These are phyloP conservation scores for Nannobrachium achirus DNA, from an alignment of 2,113 vertebrate species.

Conservation along the genomic window DNA sequence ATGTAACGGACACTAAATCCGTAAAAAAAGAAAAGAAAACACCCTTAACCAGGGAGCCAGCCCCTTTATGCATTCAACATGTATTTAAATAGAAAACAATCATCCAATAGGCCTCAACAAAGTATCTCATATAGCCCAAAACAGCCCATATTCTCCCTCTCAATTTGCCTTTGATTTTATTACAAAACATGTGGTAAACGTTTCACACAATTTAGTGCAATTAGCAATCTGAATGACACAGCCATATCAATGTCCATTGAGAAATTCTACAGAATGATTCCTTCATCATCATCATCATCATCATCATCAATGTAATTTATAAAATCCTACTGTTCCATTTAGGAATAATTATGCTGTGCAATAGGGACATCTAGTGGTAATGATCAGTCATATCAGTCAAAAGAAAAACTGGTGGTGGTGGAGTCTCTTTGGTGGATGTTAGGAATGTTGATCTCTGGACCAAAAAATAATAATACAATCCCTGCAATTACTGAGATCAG, in stretches of 20 bases:
- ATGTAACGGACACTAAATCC: conserved; percentile 4
- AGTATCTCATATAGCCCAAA: conserved; percentile 3
- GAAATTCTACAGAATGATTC: conserved; percentile 32
- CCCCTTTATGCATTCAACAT: conserved; percentile 53
- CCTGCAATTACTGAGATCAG: conserved; percentile 2
- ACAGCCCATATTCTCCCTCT: conserved; percentile 13
- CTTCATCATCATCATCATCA: too few relatives aligned
- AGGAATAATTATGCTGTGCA: conserved; percentile 14
- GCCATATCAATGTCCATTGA: conserved; percentile 17
- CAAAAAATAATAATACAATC: conserved; percentile 22
- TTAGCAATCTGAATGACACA: conserved; percentile 20
- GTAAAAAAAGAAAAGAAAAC: conserved; percentile 34
- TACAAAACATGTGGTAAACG: conserved; percentile 51
- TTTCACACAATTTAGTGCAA: conserved; percentile 59
- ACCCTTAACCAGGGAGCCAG: conserved; percentile 65
- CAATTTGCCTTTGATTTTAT: conserved; percentile 43
- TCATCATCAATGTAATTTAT: conserved; percentile 20
- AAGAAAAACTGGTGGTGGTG: not conserved
- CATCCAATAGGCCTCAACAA: conserved; percentile 14
- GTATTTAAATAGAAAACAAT: conserved; percentile 27
- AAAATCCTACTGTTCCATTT: not conserved
- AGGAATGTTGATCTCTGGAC: not conserved
- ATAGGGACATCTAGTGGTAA: conserved; percentile 58
- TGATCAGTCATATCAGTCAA: not conserved
- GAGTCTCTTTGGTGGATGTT: conserved; percentile 53